These are phyloP conservation scores for Pimpla rufipes DNA, from an alignment of 2,888 invertebrate genomes.

Conservation along the genomic window DNA sequence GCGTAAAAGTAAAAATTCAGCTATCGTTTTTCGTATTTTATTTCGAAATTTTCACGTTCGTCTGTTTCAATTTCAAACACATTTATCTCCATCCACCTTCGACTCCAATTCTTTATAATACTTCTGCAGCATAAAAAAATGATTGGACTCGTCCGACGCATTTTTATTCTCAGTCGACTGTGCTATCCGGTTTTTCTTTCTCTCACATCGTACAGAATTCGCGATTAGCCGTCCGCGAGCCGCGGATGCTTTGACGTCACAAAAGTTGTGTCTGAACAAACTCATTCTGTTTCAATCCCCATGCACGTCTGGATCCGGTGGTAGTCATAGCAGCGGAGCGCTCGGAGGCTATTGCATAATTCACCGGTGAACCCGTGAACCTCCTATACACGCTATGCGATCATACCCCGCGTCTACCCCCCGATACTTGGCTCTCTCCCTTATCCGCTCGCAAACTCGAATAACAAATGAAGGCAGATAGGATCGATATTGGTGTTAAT, in stretches of 20 bases:
- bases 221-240: not conserved
- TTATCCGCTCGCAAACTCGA: conserved; percentile 57
- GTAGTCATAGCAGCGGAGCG: conserved; percentile 15
- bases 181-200: not conserved
- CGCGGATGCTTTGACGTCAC: conserved; percentile 13
- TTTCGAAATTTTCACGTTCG: too few relatives aligned
- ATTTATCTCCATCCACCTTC: too few relatives aligned
- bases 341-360: conserved; percentile 62
- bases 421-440: conserved; percentile 44
- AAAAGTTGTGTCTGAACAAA: conserved; percentile 53
- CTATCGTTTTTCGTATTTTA: too few relatives aligned
- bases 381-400: conserved; percentile 15
- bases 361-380: conserved; percentile 56
- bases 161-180: not conserved
- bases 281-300: conserved; percentile 25
- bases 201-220: not conserved
- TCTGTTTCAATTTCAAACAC: too few relatives aligned
- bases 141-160: not conserved
- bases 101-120: too few relatives aligned
- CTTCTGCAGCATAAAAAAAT: too few relatives aligned
- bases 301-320: conserved; percentile 26
- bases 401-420: conserved; percentile 18
- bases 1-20: too few relatives aligned
- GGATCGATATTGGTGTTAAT: conserved; percentile 67
- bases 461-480: conserved; percentile 64